phyloP scores from a whole-genome alignment of 2,797 vertebrate genomes.

The Cygnus olor region DNA sequence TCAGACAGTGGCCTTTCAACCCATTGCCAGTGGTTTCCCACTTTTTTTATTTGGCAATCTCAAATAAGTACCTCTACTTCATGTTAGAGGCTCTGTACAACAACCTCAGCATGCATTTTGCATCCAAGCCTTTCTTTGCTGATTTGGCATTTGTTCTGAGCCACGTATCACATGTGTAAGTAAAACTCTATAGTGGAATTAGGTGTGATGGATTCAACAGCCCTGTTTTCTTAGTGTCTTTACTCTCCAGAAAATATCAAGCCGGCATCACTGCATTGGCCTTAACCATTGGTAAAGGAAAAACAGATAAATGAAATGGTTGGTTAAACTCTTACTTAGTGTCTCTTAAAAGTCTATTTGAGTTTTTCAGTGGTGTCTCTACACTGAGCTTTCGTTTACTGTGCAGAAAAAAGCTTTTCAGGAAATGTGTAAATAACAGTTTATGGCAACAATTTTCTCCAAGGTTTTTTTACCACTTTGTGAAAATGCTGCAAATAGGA shows the following conservation, averaged over 20 bases:
- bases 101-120: background rate
- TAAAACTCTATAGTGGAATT: background rate
- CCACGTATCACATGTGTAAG: accelerated
- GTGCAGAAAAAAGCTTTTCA: background rate
- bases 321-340: background rate
- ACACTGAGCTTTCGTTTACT: background rate
- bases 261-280: background rate
- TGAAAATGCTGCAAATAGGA: background rate
- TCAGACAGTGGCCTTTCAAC: background rate
- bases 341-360: background rate
- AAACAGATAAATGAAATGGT: background rate
- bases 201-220: background rate
- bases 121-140: background rate
- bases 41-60: background rate
- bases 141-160: background rate
- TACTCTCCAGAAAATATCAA: background rate
- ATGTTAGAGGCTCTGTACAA: background rate
- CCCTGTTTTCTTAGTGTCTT: background rate
- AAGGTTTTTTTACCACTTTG: background rate
- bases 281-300: background rate
- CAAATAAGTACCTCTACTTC: background rate
- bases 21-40: background rate
- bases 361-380: background rate
- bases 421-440: background rate
- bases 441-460: background rate